These are phyloP conservation scores for Erebia epiphron DNA, from an alignment of 2,888 invertebrate genomes.

Conservation along the genomic window DNA sequence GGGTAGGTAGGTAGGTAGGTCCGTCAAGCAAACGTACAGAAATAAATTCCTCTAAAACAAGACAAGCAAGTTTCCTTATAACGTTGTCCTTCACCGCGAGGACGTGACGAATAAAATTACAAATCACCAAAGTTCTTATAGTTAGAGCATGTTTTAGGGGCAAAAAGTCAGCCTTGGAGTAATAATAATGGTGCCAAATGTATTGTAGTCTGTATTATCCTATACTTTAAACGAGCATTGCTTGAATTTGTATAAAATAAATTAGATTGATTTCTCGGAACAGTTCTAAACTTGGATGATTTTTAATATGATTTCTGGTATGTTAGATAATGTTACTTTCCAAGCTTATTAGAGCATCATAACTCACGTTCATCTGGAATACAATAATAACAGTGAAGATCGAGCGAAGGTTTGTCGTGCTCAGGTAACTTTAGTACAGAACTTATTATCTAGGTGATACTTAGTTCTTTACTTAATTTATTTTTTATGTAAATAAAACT, in stretches of 20 bases:
- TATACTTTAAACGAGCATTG: neutral
- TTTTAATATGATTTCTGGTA: too few species aligned
- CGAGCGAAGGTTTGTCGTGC: too few species aligned
- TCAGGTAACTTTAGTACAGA: too few species aligned
- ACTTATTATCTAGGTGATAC: too few species aligned
- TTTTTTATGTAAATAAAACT: too few species aligned
- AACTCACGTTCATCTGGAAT: too few species aligned
- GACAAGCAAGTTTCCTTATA: slow-evolving; percentile 27
- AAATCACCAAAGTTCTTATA: slow-evolving; percentile 10
- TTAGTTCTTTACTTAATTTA: too few species aligned
- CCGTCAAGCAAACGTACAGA: slow-evolving; percentile 16
- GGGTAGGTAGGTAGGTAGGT: slow-evolving; percentile 2
- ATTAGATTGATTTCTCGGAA: too few species aligned
- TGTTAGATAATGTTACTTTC: too few species aligned
- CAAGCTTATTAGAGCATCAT: too few species aligned
- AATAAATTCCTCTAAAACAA: slow-evolving; percentile 21
- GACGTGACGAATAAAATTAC: slow-evolving; percentile 25
- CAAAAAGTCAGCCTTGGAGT: slow-evolving; percentile 5
- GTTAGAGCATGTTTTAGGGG: slow-evolving; percentile 3
- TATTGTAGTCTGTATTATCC: neutral
- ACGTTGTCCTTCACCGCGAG: slow-evolving; percentile 21
- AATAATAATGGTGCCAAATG: neutral
- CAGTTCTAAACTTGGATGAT: too few species aligned
- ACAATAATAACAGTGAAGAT: too few species aligned
- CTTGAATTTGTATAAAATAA: neutral